Base-by-base conservation (phyloP, 30 jellyfish, hydroid and myxozoan species). In the Pseudorhiza aurosa region DNA sequence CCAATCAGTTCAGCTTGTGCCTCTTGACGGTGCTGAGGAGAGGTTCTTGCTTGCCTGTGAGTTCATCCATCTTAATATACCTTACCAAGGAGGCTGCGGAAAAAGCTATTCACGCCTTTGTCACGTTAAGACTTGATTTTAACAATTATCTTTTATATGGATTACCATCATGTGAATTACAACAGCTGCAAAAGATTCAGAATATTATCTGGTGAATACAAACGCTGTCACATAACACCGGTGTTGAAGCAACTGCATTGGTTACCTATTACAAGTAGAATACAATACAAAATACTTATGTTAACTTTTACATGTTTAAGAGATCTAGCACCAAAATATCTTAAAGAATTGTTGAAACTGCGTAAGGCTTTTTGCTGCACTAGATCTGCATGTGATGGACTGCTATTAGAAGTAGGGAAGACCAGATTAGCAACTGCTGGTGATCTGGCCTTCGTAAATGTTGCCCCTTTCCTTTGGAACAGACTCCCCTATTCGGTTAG, bases 161-260 rank as follows among this genome's bases (percentile, higher is more conserved):
- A 2, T 51, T 46, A 31, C 85, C 73, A 44, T 8, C 30, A 26
- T 51, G 68, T 74, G 64, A 56, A 29, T 33, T 74, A 30, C 57
- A 53, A 51, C 51, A 74, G 76, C 26, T 72, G 59, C 58, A 72
- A 68, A 68, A 37, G 26, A 68, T 72, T 31, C 82, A 77, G 89
- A 77, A 18, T 44, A 2, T 58, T 60, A 43, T 19, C 72, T 19
- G 89, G 89, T 18, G 72, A 58, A 59, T 27, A 72, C 70, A 77
- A 31, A 59, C 58, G 89, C 28, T 77, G 89, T 58, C 81, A 77
- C 81, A 25, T 62, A 77, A 77, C 81, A 62, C 80, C 89, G 63
- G 59, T 58, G 72, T 77, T 58, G 89, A 77, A 77, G 62, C 25
- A 58, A 9, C 81, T 77, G 19, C 77, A 74, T 56, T 55, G 87